These are phyloP conservation scores for Aspidiotus rigidus DNA, from an alignment of 2,888 invertebrate genomes.

Conservation along the genomic window DNA sequence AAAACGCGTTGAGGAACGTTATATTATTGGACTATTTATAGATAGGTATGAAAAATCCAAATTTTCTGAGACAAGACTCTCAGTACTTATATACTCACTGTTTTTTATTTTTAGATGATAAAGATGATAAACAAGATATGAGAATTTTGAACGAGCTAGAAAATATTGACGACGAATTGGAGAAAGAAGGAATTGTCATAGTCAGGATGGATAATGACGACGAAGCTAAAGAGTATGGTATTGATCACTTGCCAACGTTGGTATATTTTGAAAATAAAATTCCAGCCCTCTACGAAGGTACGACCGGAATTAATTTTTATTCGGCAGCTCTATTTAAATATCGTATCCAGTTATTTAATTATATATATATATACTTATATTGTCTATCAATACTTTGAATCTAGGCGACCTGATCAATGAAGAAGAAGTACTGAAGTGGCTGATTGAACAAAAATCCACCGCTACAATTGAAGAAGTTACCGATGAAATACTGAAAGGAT, in stretches of 20 bases:
- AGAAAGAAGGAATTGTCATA: constrained; percentile 81
- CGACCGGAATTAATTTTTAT: neutral
- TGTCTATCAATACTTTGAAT: neutral
- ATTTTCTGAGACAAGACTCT: too few relatives aligned
- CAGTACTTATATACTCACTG: neutral
- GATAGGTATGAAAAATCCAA: too few relatives aligned
- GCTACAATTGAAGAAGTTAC: constrained; percentile 92
- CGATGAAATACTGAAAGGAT: constrained; percentile 73
- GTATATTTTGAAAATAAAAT: constrained; percentile 87
- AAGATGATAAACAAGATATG: constrained; percentile 81
- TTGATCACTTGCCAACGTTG: constrained; percentile 74
- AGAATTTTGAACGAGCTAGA: constrained; percentile 78
- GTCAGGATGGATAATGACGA: constrained; percentile 81
- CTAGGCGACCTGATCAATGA: constrained; percentile 75
- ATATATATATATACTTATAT: neutral
- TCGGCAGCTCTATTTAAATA: too few relatives aligned
- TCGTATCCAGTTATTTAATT: neutral
- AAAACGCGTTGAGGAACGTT: too few relatives aligned
- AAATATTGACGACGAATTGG: constrained; percentile 83
- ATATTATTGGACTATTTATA: too few relatives aligned
- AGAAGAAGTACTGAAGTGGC: constrained; percentile 82
- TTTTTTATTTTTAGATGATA: constrained; percentile 59
- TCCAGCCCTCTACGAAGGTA: constrained; percentile 76
- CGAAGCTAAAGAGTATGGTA: constrained; percentile 82
- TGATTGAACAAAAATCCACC: constrained; percentile 74